phyloP scores from a whole-genome alignment of 2,888 invertebrate species.

The Tridacna crocea region DNA sequence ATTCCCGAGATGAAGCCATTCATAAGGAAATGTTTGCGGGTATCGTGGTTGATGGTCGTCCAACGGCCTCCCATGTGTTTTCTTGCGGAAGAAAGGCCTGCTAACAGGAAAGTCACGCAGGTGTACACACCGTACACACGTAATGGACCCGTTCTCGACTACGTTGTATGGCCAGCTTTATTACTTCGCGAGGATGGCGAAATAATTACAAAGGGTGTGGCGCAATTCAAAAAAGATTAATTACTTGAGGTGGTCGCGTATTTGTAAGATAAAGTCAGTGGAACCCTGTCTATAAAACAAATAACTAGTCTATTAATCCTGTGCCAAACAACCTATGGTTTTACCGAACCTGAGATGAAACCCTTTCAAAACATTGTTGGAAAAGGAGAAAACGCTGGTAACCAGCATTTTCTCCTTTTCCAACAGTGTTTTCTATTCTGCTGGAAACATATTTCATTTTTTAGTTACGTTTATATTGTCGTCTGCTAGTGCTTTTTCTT shows the following conservation, averaged over 20 bases:
- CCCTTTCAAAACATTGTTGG: no score
- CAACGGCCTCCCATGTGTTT: conserved; percentile 21
- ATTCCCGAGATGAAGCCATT: neutral
- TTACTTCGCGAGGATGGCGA: neutral
- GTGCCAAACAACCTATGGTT: no score
- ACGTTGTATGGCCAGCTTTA: conserved; percentile 19
- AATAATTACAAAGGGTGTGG: neutral
- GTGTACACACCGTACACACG: conserved; percentile 3
- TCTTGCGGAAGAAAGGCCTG: neutral
- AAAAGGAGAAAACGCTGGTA: no score
- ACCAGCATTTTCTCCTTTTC: no score
- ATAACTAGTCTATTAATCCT: no score
- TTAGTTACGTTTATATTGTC: no score
- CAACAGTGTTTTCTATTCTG: no score
- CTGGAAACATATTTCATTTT: no score
- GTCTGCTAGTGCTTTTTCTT: no score
- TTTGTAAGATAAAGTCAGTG: neutral
- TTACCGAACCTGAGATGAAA: no score
- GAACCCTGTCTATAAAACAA: neutral
- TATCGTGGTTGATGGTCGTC: conserved; percentile 19
- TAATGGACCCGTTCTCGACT: neutral
- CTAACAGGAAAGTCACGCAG: neutral
- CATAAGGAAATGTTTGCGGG: neutral
- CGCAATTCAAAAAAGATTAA: neutral
- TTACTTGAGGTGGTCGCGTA: neutral